phyloP scores from a whole-genome alignment of 2,888 invertebrate species.

The Limnephilus rhombicus region DNA sequence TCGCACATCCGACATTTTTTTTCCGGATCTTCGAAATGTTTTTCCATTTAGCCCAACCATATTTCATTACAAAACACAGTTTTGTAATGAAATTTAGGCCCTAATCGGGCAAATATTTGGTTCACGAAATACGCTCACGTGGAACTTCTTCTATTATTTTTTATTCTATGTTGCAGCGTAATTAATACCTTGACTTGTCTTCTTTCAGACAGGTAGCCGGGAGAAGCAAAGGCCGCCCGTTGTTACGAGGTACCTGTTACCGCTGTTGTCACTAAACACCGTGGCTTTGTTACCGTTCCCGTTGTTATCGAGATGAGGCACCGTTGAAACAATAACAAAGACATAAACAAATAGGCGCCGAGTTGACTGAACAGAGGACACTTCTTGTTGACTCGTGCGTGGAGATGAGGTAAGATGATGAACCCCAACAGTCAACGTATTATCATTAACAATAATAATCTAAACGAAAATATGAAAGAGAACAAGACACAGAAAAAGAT shows the following conservation, averaged over 20 bases:
- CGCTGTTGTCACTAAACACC: conserved; percentile 4
- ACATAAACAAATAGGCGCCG: neutral
- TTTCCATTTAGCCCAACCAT: too few species aligned
- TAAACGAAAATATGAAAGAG: too few species aligned
- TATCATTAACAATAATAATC: neutral
- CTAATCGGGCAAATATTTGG: too few species aligned
- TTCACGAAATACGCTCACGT: too few species aligned
- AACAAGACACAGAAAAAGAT: too few species aligned
- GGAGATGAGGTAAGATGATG: neutral
- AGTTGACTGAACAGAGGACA: neutral
- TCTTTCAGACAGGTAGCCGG: neutral
- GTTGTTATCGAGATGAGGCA: neutral
- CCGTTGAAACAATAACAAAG: conserved; percentile 10
- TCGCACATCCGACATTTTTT: too few species aligned
- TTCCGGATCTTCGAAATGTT: too few species aligned
- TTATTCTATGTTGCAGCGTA: neutral
- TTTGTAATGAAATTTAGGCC: too few species aligned
- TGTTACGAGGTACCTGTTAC: neutral
- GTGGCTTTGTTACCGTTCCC: neutral
- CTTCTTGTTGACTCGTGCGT: neutral
- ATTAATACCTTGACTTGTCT: neutral
- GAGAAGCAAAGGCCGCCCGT: neutral
- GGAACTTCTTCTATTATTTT: too few species aligned
- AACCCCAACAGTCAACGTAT: neutral
- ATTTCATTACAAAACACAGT: too few species aligned